phyloP scores from a whole-genome alignment of 2,797 vertebrate species.

The Characodon lateralis region DNA sequence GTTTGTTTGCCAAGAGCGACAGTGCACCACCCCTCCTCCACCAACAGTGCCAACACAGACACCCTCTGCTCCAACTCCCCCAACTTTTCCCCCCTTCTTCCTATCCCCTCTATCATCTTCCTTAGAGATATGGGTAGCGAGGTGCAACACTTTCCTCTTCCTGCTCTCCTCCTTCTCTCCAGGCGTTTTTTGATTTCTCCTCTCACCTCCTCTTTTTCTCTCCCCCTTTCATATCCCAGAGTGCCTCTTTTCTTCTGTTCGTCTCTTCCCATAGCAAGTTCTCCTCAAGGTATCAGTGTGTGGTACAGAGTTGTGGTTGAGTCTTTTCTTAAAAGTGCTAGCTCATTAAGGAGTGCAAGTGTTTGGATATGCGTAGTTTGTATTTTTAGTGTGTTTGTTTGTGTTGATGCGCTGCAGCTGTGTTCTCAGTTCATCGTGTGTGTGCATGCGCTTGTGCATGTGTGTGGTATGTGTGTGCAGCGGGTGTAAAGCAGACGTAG shows the following conservation, averaged over 20 bases:
- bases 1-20: constrained; percentile 81
- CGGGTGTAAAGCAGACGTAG: constrained; percentile 69
- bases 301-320: constrained; percentile 75
- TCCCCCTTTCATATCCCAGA: constrained; percentile 77
- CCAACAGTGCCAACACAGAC: constrained; percentile 53
- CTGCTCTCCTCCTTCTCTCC: constrained; percentile 80
- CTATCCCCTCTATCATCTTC: constrained; percentile 78
- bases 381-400: constrained; percentile 88
- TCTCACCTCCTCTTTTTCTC: constrained; percentile 75
- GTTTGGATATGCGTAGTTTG: constrained; percentile 87
- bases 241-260: constrained; percentile 76
- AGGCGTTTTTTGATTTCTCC: constrained; percentile 80
- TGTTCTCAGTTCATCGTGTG: constrained; percentile 74
- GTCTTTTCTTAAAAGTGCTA: constrained; percentile 83
- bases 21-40: constrained; percentile 63
- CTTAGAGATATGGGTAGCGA: constrained; percentile 82
- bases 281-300: constrained; percentile 84
- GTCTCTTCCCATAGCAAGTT: constrained; percentile 80
- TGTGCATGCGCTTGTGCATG: constrained; percentile 47
- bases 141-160: constrained; percentile 81
- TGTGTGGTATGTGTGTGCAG: constrained; percentile 52
- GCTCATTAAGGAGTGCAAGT: constrained; percentile 85
- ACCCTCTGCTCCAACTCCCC: constrained; percentile 46
- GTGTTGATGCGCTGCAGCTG: constrained; percentile 73
- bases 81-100: constrained; percentile 34